Conservation (phyloP, 2,797 vertebrate genomes). For the Halcyon chelicuti region DNA sequence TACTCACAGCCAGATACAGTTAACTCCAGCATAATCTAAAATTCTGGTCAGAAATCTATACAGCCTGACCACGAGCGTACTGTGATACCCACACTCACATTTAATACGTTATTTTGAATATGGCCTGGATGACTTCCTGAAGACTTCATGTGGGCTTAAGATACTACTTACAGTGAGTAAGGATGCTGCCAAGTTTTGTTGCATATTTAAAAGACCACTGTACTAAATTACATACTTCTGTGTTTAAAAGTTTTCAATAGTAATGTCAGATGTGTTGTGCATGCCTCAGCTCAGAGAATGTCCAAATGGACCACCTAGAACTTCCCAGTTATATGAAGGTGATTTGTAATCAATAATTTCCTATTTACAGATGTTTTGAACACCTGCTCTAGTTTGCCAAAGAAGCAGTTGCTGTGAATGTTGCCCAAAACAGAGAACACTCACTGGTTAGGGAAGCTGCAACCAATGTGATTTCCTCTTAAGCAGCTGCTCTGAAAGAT, state of each 20-base stretch:
- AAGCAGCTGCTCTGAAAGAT: constrained; percentile 7
- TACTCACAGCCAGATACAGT: neutral
- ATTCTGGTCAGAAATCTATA: neutral
- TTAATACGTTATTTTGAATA: neutral
- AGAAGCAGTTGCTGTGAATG: neutral
- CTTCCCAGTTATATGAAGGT: neutral
- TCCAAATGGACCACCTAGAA: neutral
- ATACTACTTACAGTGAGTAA: neutral
- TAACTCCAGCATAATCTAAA: neutral
- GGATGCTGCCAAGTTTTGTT: neutral
- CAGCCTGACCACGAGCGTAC: neutral
- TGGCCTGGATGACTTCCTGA: neutral
- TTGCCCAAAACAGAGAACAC: neutral
- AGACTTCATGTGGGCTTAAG: neutral
- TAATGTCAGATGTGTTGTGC: neutral
- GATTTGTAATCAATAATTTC: neutral
- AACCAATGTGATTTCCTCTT: neutral
- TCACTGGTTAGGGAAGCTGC: neutral
- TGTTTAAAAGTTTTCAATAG: neutral
- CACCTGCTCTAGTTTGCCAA: neutral
- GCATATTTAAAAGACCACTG: neutral
- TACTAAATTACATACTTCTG: neutral
- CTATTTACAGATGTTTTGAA: neutral
- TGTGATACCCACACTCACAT: neutral
- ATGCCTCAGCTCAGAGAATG: neutral